phyloP scores from a whole-genome alignment of 2,113 vertebrate genomes.

The Sturnira hondurensis region DNA sequence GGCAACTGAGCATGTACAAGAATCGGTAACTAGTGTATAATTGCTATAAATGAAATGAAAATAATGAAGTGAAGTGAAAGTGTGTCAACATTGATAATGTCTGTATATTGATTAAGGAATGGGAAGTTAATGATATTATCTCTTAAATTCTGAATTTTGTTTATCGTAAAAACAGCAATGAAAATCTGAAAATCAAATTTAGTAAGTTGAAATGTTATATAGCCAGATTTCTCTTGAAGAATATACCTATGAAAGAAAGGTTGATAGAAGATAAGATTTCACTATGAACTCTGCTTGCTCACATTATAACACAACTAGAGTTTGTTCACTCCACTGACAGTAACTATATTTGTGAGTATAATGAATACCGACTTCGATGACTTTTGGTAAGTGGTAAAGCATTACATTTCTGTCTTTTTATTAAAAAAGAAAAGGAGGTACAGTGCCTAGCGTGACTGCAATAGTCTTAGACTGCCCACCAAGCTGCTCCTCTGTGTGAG shows the following conservation, averaged over 20 bases:
- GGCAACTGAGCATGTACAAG: not conserved
- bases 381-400: not conserved
- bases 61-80: too few species aligned
- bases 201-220: not conserved
- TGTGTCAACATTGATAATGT: not conserved
- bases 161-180: not conserved
- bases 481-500: not conserved
- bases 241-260: not conserved
- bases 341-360: not conserved
- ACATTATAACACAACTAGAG: not conserved
- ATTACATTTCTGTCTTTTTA: conserved; percentile 8
- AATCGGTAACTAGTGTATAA: not conserved
- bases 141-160: not conserved
- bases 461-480: not conserved
- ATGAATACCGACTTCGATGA: not conserved
- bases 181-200: not conserved
- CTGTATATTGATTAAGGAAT: not conserved
- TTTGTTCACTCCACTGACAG: not conserved
- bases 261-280: not conserved
- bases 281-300: not conserved
- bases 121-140: not conserved
- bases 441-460: not conserved
- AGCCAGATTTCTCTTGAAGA: not conserved
- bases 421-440: not conserved
- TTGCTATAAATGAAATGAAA: not conserved